Conservation (phyloP, 2,113 vertebrate species). For the Elanus axillaris region DNA sequence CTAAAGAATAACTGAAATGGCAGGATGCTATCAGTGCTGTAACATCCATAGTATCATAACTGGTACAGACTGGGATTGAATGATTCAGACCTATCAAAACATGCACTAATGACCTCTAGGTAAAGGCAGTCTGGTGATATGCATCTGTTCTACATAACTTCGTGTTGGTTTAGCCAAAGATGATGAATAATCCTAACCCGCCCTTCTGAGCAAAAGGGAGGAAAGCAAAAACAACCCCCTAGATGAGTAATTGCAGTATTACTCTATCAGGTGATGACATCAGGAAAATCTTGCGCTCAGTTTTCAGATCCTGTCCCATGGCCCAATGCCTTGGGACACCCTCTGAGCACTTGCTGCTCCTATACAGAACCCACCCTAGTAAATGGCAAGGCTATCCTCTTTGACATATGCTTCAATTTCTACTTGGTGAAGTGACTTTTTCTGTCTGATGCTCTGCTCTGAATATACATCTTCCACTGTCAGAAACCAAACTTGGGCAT, state of each 20-base stretch:
- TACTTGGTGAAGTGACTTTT: background rate
- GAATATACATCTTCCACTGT: background rate
- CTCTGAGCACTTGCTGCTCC: background rate
- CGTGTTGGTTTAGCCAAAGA: background rate
- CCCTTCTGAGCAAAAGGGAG: conserved; percentile 28
- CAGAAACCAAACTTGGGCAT: background rate
- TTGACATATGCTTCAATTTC: background rate
- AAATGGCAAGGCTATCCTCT: background rate
- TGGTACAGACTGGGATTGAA: background rate
- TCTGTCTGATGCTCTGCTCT: background rate
- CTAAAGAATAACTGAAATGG: background rate
- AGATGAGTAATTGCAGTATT: background rate
- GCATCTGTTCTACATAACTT: conserved; percentile 20
- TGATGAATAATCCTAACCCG: background rate
- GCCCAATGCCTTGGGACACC: background rate
- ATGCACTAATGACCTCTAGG: background rate
- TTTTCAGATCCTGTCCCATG: background rate
- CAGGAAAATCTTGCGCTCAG: background rate
- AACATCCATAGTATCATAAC: background rate
- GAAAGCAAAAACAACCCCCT: background rate
- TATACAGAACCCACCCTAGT: background rate
- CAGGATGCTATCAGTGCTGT: background rate
- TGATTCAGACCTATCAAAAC: background rate
- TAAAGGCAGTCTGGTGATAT: background rate
- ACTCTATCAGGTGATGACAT: background rate